Evolutionary conservation across 2,888 invertebrate species (phyloP).

Genomic region (Mycalesis mineus): DNA sequence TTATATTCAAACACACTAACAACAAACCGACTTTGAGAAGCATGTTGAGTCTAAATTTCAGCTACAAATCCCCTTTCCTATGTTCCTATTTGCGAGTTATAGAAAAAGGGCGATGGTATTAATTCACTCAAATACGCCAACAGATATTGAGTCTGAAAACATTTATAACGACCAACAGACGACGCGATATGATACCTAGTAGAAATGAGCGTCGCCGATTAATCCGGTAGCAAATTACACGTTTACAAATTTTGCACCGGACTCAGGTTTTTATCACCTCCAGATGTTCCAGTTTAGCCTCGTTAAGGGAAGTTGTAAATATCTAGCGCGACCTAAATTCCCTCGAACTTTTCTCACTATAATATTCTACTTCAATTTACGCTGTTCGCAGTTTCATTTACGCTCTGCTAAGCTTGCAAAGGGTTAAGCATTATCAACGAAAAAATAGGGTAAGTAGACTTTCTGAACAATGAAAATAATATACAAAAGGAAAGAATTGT

Average conservation of each 20-base stretch:
- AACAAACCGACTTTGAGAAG: too few species aligned
- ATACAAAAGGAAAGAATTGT: not conserved
- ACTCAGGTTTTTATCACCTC: not conserved
- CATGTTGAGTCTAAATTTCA: too few species aligned
- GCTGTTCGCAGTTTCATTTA: slow-evolving; percentile 7
- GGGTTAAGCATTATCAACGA: slow-evolving; percentile 4
- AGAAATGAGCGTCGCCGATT: too few species aligned
- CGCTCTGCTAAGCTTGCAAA: slow-evolving; percentile 2
- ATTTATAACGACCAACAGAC: too few species aligned
- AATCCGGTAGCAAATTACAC: not conserved
- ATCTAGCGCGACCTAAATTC: slow-evolving; percentile 20
- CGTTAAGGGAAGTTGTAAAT: slow-evolving; percentile 25
- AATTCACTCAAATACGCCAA: too few species aligned
- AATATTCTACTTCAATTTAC: slow-evolving; percentile 11
- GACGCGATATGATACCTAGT: too few species aligned
- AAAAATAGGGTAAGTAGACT: not conserved
- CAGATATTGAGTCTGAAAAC: too few species aligned
- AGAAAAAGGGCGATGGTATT: too few species aligned
- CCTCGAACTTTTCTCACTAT: slow-evolving; percentile 14
- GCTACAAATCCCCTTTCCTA: too few species aligned
- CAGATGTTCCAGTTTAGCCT: slow-evolving; percentile 9
- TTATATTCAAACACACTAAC: too few species aligned
- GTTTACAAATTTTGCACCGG: slow-evolving; percentile 1
- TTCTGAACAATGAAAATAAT: slow-evolving; percentile 4
- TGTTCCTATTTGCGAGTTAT: too few species aligned